phyloP scores from a whole-genome alignment of 2,888 invertebrate species.

The Teleogryllus oceanicus region DNA sequence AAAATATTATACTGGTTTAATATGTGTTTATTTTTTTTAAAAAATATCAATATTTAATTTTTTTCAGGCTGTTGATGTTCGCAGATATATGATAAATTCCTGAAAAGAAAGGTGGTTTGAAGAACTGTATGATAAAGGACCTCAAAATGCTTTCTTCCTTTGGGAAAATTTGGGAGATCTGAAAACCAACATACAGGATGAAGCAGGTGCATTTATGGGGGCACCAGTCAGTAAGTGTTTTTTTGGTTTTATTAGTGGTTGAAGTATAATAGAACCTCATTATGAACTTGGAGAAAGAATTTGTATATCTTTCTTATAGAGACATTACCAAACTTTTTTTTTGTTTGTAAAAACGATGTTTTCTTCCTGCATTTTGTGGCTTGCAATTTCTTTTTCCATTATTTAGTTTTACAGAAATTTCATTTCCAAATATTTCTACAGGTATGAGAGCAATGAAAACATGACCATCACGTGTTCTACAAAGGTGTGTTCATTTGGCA shows the following conservation, averaged over 20 bases:
- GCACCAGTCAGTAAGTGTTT: constrained; percentile 89
- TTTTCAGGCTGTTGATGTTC: constrained; percentile 85
- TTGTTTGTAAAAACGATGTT: too few species aligned
- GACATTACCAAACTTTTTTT: too few species aligned
- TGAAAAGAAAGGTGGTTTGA: constrained; percentile 94
- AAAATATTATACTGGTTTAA: too few species aligned
- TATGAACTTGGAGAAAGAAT: too few species aligned
- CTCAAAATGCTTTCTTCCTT: constrained; percentile 97
- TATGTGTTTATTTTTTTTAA: background rate
- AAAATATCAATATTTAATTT: constrained; percentile 37
- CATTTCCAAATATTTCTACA: constrained; percentile 48
- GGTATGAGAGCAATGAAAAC: constrained; percentile 97
- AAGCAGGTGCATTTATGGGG: constrained; percentile 92
- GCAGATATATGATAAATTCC: constrained; percentile 99
- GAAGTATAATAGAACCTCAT: too few species aligned
- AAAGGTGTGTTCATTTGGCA: constrained; percentile 99
- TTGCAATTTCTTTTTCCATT: too few species aligned
- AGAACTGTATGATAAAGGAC: constrained; percentile 97
- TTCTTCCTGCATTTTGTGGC: too few species aligned
- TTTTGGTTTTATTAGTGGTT: background rate
- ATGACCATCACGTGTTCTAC: constrained; percentile 99
- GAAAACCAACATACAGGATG: constrained; percentile 92
- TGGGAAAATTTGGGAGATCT: constrained; percentile 99
- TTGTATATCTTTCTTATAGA: too few species aligned
- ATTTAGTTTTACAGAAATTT: too few species aligned